Percentiles rank a stretch among this genome's conserved stretches.
Conservation (phyloP, 2,797 vertebrate genomes). For the Sebastes vulpes region DNA sequence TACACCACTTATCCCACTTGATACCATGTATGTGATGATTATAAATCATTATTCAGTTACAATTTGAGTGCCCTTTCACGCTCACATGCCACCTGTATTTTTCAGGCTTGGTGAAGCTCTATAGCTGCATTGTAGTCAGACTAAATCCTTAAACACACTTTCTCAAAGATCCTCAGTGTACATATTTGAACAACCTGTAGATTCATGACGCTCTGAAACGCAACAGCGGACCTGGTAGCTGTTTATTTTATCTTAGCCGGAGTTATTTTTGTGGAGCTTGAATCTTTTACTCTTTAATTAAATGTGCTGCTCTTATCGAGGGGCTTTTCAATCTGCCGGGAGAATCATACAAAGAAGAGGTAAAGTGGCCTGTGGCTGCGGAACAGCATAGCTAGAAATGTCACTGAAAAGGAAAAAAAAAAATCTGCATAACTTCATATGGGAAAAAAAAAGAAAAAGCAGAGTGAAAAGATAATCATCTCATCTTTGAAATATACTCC, state of each 20-base stretch:
- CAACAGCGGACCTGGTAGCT: not conserved
- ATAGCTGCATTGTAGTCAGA: not conserved
- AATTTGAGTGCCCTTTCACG: not conserved
- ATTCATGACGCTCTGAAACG: not conserved
- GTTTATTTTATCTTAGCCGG: not conserved
- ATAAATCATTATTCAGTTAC: not conserved
- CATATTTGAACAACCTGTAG: slow-evolving; percentile 16
- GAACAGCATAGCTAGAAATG: slow-evolving; percentile 21
- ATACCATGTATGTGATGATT: not conserved
- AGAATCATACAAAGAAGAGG: slow-evolving; percentile 6
- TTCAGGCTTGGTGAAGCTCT: not conserved
- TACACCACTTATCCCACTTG: not conserved
- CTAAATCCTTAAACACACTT: slow-evolving; percentile 7
- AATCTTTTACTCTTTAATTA: not conserved
- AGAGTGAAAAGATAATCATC: slow-evolving; percentile 55
- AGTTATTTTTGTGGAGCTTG: slow-evolving; percentile 1
- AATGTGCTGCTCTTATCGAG: not conserved
- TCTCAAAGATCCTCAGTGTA: not conserved
- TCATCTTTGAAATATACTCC: slow-evolving; percentile 60
- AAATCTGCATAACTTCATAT: slow-evolving; percentile 50
- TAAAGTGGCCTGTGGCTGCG: slow-evolving; percentile 4
- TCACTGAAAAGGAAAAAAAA: not conserved
- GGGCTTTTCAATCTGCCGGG: not conserved
- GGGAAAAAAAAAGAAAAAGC: not conserved
- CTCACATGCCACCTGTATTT: not conserved